Conservation (phyloP, 2,113 vertebrate species). For the Hemiprocne comata region DNA sequence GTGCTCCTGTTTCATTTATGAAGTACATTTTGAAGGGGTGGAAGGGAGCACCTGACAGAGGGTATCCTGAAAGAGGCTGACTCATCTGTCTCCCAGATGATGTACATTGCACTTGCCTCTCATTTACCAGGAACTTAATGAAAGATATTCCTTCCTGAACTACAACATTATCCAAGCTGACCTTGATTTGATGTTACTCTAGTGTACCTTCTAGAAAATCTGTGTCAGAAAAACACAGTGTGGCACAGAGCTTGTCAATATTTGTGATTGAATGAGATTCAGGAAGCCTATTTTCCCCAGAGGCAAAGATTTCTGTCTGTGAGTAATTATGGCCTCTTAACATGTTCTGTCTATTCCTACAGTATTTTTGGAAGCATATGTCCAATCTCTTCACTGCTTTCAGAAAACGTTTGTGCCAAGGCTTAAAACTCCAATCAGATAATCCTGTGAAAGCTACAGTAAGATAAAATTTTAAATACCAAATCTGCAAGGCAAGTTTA, state of each 20-base stretch:
- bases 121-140: background rate
- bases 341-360: slow-evolving; percentile 52
- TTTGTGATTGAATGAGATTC: slow-evolving; percentile 31
- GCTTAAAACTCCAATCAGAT: slow-evolving; percentile 1
- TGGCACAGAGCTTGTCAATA: slow-evolving; percentile 47
- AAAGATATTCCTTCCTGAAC: background rate
- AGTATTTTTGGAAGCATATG: slow-evolving; percentile 66
- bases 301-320: slow-evolving; percentile 48
- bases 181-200: background rate
- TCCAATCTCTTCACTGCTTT: slow-evolving; percentile 26
- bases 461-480: background rate
- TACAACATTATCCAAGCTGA: background rate
- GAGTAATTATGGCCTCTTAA: slow-evolving; percentile 63
- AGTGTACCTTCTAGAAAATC: background rate
- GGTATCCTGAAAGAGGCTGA: background rate
- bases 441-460: background rate
- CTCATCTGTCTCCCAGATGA: background rate
- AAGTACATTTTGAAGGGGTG: background rate
- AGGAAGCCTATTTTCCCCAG: slow-evolving; percentile 27
- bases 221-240: slow-evolving; percentile 28
- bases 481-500: background rate
- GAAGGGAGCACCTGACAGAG: background rate
- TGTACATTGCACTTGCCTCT: background rate
- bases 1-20: background rate
- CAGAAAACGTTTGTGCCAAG: slow-evolving; percentile 22